Evolutionary conservation across 1,140 invertebrate genomes (phyloP), one percentile per base, ranked within the genome.

Genomic region (Penaeus indicus): DNA sequence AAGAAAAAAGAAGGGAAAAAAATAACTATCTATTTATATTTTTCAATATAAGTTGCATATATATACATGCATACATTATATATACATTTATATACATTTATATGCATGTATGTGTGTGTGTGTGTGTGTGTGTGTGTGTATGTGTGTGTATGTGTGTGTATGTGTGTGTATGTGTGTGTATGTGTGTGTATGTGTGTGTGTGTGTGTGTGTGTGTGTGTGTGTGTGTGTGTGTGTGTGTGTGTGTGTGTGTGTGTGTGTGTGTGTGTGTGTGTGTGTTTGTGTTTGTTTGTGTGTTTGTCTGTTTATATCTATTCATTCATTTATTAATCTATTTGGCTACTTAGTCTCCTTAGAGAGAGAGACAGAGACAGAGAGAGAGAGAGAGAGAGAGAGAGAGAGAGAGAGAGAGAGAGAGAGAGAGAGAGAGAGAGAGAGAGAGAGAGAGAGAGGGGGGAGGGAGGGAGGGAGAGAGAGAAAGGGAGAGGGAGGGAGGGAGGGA

Each of bases 351-450:
- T 32, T 32, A 32, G 32, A 32, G 32, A 32, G 32, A 3, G 27
- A 18, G 22, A 27, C 1, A 77, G 22, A n/a, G 22, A 27, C 22
- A 18, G 19, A 77, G 32, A 32, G 32, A 77, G 72, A 77, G 72
- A 77, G 18, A 32, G 32, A 77, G 72, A 77, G 72, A 77, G 32
- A 32, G 32, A 32, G 72, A 77, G 72, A 77, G 72, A 77, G 22
- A 32, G 32, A 32, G 72, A 77, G 72, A 27, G 32, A 32, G 32
- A 32, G 32, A 32, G 32, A 32, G 32, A 32, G 32, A 32, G 32
- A 32, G 32, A 32, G 32, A 32, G 32, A 32, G 32, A 32, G 32
- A 32, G 32, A 32, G 32, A 32, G 32, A 32, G 32, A 32, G 32
- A 32, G 32, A 77, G 72, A 77, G 72, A 77, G 72, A 77, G 72